phyloP scores from a whole-genome alignment of 30 jellyfish, hydroid and myxozoan species.

The Aurelia sp. region DNA sequence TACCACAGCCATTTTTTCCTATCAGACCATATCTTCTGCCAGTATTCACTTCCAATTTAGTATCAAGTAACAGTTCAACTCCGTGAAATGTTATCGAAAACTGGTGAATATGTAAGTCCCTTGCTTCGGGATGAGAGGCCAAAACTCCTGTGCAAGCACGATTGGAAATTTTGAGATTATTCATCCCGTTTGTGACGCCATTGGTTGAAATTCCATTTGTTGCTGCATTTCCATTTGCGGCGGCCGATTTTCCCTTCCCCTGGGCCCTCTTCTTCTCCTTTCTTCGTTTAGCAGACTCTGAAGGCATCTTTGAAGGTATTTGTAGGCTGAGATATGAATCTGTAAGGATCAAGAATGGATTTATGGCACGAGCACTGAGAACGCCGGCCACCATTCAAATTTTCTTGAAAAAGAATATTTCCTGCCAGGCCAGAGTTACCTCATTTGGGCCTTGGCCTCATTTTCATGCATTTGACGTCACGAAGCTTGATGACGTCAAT shows the following conservation, averaged over 20 bases:
- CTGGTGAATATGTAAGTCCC: constrained; percentile 92
- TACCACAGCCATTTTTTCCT: constrained; percentile 99
- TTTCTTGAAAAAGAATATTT: neutral
- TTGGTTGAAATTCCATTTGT: constrained; percentile 41
- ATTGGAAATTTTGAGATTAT: constrained; percentile 60
- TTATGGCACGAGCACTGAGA: neutral
- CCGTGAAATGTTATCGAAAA: constrained; percentile 95
- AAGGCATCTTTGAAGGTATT: constrained; percentile 81
- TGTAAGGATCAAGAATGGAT: too few species aligned
- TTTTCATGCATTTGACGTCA: too few species aligned
- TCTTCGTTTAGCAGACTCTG: constrained; percentile 97
- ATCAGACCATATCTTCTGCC: constrained; percentile 98
- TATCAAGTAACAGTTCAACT: constrained; percentile 87
- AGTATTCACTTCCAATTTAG: constrained; percentile 84
- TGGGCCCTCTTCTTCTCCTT: constrained; percentile 95
- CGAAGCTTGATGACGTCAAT: too few species aligned
- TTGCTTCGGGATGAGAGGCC: constrained; percentile 96
- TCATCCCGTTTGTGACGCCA: constrained; percentile 47
- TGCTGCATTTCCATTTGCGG: constrained; percentile 33
- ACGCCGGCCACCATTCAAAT: neutral
- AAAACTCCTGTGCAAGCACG: constrained; percentile 94
- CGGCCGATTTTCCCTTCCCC: constrained; percentile 74
- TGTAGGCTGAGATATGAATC: neutral
- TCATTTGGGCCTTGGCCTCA: neutral
- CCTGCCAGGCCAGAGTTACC: neutral